Evolutionary conservation across 1,140 invertebrate species (phyloP).

Genomic region (Schmidtea mediterranea): DNA sequence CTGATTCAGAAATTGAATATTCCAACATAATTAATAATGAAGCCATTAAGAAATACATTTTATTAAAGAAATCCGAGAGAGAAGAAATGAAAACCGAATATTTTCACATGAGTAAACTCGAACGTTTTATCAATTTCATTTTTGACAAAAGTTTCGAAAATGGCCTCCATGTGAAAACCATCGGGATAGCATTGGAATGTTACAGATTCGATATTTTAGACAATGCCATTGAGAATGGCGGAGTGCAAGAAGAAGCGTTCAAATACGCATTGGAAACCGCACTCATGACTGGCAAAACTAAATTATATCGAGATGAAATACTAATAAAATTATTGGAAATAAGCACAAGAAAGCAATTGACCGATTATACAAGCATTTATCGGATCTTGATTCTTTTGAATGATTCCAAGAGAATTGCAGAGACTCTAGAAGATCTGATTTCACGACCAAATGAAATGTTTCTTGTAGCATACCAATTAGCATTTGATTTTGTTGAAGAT

Average conservation of each 20-base stretch:
- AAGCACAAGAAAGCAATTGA: constrained; percentile 33
- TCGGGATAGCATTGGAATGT: constrained; percentile 77
- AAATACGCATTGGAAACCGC: constrained; percentile 75
- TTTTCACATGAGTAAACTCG: constrained; percentile 35
- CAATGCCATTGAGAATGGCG: constrained; percentile 36
- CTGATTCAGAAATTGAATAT: constrained; percentile 69
- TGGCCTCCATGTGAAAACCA: constrained; percentile 50
- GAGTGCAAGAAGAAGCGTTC: constrained; percentile 39
- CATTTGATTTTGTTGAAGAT: constrained; percentile 57
- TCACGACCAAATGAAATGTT: constrained; percentile 39
- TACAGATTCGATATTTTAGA: constrained; percentile 81
- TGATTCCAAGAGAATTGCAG: constrained; percentile 60
- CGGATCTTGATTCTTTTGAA: constrained; percentile 80
- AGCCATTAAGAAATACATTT: constrained; percentile 11
- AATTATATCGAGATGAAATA: constrained; percentile 62
- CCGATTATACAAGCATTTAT: constrained; percentile 67
- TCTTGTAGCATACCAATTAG: not conserved
- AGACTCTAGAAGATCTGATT: constrained; percentile 59
- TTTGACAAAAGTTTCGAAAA: constrained; percentile 77
- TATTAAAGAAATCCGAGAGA: not conserved
- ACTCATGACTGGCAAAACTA: constrained; percentile 75
- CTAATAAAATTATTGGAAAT: constrained; percentile 61
- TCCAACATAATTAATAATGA: constrained; percentile 70
- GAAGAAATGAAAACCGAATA: too few species aligned
- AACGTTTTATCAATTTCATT: constrained; percentile 81